Conservation (phyloP, 2,113 vertebrate genomes). For the Gracilinanus agilis region DNA sequence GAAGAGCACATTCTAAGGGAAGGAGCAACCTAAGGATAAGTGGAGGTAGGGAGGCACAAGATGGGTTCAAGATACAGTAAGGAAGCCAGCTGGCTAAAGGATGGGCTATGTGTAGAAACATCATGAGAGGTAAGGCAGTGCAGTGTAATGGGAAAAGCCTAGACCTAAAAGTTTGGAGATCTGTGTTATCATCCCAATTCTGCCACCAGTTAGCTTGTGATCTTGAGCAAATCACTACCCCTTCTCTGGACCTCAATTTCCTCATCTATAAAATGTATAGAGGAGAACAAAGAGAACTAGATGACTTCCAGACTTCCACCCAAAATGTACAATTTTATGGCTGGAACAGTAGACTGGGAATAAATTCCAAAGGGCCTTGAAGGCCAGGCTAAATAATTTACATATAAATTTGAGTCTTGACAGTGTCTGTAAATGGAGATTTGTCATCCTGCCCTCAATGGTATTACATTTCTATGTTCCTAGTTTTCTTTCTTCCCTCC, state of each 20-base stretch:
- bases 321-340: background rate
- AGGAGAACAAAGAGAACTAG: background rate
- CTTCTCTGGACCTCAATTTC: background rate
- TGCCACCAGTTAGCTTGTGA: background rate
- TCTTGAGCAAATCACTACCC: background rate
- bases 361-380: background rate
- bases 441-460: background rate
- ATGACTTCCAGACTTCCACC: background rate
- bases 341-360: background rate
- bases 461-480: background rate
- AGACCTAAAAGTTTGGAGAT: background rate
- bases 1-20: background rate
- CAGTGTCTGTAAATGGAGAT: background rate
- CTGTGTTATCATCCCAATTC: background rate
- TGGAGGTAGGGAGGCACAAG: background rate
- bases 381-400: background rate
- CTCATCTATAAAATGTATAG: background rate
- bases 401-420: background rate
- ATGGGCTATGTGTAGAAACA: background rate
- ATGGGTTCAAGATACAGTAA: background rate
- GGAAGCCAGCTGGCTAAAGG: background rate
- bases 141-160: background rate
- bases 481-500: background rate
- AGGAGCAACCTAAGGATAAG: background rate
- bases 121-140: background rate